These are phyloP conservation scores for Calcarius lapponicus DNA, from an alignment of 2,797 vertebrate genomes.

Conservation along the genomic window DNA sequence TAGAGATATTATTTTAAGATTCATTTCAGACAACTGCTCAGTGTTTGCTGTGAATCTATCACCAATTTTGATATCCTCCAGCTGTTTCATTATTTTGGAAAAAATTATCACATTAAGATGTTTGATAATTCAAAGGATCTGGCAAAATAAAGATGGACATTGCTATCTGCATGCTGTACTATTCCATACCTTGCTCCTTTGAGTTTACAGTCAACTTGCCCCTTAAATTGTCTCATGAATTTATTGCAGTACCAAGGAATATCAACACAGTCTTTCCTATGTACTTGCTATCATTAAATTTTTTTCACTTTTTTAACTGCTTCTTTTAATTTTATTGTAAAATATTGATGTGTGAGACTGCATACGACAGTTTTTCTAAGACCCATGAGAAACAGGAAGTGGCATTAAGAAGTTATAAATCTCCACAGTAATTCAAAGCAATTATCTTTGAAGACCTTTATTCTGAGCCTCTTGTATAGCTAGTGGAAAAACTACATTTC, in stretches of 20 bases:
- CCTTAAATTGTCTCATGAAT: neutral
- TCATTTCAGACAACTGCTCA: neutral
- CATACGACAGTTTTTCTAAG: neutral
- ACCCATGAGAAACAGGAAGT: neutral
- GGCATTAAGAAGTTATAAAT: neutral
- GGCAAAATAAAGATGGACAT: neutral
- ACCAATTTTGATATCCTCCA: neutral
- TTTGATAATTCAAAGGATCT: neutral
- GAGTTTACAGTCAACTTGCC: neutral
- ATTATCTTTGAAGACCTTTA: neutral
- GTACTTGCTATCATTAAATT: neutral
- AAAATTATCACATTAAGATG: neutral
- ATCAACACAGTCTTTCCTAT: neutral
- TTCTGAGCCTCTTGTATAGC: neutral
- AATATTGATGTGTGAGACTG: neutral
- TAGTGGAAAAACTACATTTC: neutral
- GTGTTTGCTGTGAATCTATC: neutral
- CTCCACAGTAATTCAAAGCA: neutral
- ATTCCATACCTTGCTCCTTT: neutral
- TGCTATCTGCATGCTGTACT: neutral
- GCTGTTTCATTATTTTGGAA: neutral
- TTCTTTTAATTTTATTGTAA: neutral
- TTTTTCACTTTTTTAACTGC: neutral
- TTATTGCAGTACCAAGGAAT: neutral
- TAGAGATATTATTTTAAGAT: neutral